These are phyloP conservation scores for Luperina nickerlii DNA, from an alignment of 2,888 invertebrate genomes.

Conservation along the genomic window DNA sequence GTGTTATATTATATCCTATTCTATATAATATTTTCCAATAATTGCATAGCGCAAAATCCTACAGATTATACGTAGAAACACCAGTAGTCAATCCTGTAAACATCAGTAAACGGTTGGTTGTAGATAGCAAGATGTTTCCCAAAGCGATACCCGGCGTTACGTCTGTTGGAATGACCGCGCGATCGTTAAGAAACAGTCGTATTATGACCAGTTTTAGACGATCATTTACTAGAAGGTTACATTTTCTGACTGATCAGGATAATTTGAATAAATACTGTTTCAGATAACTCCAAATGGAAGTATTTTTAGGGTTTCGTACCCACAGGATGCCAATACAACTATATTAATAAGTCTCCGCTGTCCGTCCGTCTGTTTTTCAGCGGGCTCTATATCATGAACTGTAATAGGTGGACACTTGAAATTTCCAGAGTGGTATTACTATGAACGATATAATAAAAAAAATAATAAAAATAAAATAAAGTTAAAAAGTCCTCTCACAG, in stretches of 20 bases:
- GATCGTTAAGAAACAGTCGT: slow-evolving; percentile 22
- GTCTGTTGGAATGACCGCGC: slow-evolving; percentile 17
- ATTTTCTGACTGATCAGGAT: neutral
- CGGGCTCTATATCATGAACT: too few species aligned
- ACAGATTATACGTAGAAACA: neutral
- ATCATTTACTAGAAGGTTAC: neutral
- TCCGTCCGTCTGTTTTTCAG: too few species aligned
- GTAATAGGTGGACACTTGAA: too few species aligned
- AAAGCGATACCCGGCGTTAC: slow-evolving; percentile 8
- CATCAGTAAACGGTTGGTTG: slow-evolving; percentile 6
- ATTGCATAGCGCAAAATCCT: neutral
- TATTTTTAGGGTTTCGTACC: too few species aligned
- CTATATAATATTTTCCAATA: neutral
- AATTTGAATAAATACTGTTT: neutral
- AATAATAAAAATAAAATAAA: too few species aligned
- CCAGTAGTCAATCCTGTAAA: neutral
- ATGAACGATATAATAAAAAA: too few species aligned
- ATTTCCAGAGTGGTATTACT: too few species aligned
- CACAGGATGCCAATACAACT: too few species aligned
- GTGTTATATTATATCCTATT: neutral
- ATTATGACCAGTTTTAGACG: neutral
- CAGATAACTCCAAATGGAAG: neutral
- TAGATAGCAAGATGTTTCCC: slow-evolving; percentile 13
- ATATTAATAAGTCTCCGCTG: too few species aligned
- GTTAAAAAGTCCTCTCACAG: too few species aligned